These are phyloP conservation scores for Chloroceryle amazona DNA, from an alignment of 2,797 vertebrate genomes.

Conservation along the genomic window DNA sequence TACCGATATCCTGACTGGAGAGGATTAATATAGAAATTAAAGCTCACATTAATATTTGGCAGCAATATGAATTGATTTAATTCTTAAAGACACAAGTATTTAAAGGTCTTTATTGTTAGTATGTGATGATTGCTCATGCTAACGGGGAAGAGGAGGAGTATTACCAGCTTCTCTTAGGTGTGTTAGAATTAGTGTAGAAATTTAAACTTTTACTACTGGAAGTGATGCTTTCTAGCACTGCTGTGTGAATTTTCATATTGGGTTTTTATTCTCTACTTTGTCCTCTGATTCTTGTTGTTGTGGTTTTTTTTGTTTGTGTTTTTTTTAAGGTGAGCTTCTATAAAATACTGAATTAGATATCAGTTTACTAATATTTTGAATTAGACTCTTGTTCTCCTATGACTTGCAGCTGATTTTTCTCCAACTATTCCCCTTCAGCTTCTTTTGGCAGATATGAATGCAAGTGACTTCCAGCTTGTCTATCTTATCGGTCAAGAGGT, in stretches of 20 bases:
- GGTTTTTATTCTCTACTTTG: not conserved
- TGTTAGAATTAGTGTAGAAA: not conserved
- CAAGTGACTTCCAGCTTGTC: constrained; percentile 55
- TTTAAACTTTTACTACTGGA: not conserved
- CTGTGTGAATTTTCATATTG: not conserved
- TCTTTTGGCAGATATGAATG: constrained; percentile 32
- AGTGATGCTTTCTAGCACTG: not conserved
- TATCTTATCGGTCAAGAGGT: constrained; percentile 56
- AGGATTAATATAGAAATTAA: not conserved
- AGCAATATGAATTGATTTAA: not conserved
- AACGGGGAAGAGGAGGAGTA: not conserved
- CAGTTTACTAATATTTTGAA: not conserved
- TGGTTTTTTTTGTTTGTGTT: not conserved
- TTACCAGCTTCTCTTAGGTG: not conserved
- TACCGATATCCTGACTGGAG: not conserved
- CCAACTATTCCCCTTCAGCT: constrained; percentile 4
- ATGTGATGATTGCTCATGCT: not conserved
- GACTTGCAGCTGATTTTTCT: not conserved
- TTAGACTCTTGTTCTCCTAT: not conserved
- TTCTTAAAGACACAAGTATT: not conserved
- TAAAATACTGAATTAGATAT: not conserved
- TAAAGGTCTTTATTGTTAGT: not conserved
- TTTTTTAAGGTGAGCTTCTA: not conserved
- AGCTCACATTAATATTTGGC: not conserved
- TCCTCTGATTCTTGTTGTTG: not conserved